phyloP scores from a whole-genome alignment of 2,113 vertebrate species.

The Cepphus grylle region DNA sequence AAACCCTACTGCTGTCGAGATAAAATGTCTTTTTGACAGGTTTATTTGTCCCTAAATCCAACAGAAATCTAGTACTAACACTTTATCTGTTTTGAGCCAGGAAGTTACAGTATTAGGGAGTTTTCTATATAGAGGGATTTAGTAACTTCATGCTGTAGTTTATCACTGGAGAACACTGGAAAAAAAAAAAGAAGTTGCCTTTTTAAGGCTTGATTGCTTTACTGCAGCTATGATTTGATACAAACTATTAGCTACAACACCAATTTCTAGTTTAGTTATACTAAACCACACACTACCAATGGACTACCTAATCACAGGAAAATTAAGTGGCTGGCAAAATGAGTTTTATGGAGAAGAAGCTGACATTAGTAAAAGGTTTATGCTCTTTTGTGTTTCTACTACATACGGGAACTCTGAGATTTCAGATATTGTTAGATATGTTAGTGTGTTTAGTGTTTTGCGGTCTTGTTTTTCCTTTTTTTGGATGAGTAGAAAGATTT shows the following conservation, averaged over 20 bases:
- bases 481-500: neutral
- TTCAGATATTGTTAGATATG: neutral
- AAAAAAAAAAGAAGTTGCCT: neutral
- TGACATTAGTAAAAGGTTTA: neutral
- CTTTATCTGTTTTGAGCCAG: neutral
- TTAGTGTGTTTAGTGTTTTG: neutral
- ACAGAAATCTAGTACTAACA: neutral
- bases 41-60: neutral
- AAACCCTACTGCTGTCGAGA: neutral
- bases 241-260: neutral
- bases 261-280: neutral
- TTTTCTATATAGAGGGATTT: neutral
- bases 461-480: neutral
- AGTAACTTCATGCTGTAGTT: neutral
- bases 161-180: neutral
- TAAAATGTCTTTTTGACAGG: neutral
- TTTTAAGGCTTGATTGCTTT: neutral
- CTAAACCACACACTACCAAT: neutral
- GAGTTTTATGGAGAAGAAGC: neutral
- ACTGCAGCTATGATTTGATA: neutral
- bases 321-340: neutral
- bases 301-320: neutral
- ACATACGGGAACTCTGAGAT: neutral
- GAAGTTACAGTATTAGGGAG: neutral
- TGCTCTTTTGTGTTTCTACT: neutral